Conservation (phyloP, 2,888 invertebrate species). For the Zaprionus bogoriensis region DNA sequence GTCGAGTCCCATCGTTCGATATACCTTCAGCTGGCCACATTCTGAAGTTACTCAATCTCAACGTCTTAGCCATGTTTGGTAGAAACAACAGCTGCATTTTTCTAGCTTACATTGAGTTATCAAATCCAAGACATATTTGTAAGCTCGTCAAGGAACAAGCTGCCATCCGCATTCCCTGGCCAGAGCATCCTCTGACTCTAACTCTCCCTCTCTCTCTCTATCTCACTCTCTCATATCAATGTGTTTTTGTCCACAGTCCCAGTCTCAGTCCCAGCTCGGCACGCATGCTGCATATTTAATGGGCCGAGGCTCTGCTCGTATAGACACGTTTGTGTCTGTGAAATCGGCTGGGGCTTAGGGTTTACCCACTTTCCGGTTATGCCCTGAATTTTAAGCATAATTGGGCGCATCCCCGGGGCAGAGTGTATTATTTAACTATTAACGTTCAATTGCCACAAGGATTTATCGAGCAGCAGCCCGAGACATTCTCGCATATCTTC, state of each 20-base stretch:
- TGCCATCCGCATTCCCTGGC: neutral
- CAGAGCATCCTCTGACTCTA: neutral
- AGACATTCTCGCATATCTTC: constrained; percentile 57
- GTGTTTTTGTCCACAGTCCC: constrained; percentile 11
- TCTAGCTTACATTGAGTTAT: neutral
- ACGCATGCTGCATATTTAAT: constrained; percentile 72
- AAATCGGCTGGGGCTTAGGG: constrained; percentile 30
- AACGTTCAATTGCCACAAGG: constrained; percentile 71
- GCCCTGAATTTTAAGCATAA: constrained; percentile 72
- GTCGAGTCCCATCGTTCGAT: neutral
- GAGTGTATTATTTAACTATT: constrained; percentile 73
- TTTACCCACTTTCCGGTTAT: constrained; percentile 48
- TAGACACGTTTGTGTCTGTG: constrained; percentile 36
- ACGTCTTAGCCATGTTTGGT: neutral
- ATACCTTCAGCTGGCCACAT: neutral
- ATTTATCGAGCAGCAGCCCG: constrained; percentile 64
- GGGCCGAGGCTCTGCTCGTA: constrained; percentile 41
- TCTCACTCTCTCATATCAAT: constrained; percentile 5
- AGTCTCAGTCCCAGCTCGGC: constrained; percentile 25
- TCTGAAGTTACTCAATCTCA: constrained; percentile 1
- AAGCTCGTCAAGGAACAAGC: constrained; percentile 13
- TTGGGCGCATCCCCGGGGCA: constrained; percentile 66
- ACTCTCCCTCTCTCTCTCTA: neutral
- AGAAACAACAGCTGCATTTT: constrained; percentile 6
- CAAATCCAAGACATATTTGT: constrained; percentile 24